Base-by-base conservation (phyloP, 2,888 invertebrate genomes). In the Metalampra italica region DNA sequence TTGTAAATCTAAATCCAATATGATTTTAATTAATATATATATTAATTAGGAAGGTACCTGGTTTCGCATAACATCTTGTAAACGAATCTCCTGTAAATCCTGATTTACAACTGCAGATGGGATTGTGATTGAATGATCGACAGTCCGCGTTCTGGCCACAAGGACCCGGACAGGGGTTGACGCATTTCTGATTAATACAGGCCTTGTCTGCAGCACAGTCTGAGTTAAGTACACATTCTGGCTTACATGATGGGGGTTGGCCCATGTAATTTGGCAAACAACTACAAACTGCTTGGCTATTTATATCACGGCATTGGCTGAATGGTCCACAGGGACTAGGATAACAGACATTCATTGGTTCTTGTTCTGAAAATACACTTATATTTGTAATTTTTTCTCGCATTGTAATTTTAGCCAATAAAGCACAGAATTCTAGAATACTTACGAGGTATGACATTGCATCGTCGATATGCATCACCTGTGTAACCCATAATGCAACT, bases 131-230 rank as follows among this genome's bases (percentile, higher is more conserved):
- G 53, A 93, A 91, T 7, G 94, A 93, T 69, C 92, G 90, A 71
- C 95, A 95, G 54, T 92, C 90, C 32, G 94, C 90, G 65, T 92
- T 92, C 56, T 92, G 84, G 11, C 95, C 95, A 70, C 95, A 95
- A 14, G 92, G 90, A 32, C 93, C 93, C 22, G 92, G 91, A 59
- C 94, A 95, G 46, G 94, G 94, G 71, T 94, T 92, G 3, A 89
- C 71, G 74, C 94, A 95, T 78, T 93, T 93, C 64, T 92, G 92
- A 67, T 93, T 92, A 41, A 93, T 74, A 68, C 94, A 94, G 13
- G 93, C 92, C 68, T 90, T 91, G 50, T 91, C 87, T 43, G 86
- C 80, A 8, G 90, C 68, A 72, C 94, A 94, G 64, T 93, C 93
- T 9, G 93, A 91, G 63, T 91, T 93, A 29, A 92, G 80, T n/a